Percentiles rank a stretch among this genome's conserved stretches.
Conservation (phyloP, 2,888 invertebrate species). For the Halictus ligatus region DNA sequence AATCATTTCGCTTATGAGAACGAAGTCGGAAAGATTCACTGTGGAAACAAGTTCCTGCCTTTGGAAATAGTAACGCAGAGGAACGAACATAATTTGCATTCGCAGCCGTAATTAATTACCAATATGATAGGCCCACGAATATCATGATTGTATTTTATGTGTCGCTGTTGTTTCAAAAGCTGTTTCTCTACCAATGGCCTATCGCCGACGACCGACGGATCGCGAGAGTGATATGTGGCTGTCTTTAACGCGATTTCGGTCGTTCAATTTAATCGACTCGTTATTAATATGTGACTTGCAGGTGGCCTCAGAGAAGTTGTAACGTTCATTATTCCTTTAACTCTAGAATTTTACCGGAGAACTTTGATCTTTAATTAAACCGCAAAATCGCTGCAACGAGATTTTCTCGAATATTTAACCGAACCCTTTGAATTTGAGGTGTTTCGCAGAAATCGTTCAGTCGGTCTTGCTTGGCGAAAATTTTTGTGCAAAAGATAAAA, state of each 20-base stretch:
- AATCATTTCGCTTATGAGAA: slow-evolving; percentile 11
- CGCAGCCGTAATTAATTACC: slow-evolving; percentile 24
- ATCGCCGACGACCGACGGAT: slow-evolving; percentile 56
- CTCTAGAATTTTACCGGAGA: neutral
- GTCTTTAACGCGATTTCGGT: slow-evolving; percentile 12
- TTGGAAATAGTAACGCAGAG: neutral
- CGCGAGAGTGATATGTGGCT: slow-evolving; percentile 20
- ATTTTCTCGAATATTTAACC: neutral
- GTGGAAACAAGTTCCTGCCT: slow-evolving; percentile 6
- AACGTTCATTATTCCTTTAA: neutral
- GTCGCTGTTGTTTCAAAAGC: neutral
- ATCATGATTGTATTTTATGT: slow-evolving; percentile 24
- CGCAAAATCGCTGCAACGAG: too few species aligned
- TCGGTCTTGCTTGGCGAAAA: neutral
- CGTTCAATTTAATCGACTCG: slow-evolving; percentile 8
- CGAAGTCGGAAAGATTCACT: slow-evolving; percentile 1
- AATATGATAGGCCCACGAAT: slow-evolving; percentile 1
- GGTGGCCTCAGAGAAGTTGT: neutral
- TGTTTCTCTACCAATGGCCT: slow-evolving; percentile 1
- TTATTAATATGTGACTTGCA: neutral
- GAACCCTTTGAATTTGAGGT: neutral
- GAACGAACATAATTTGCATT: slow-evolving; percentile 8
- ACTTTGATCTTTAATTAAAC: neutral
- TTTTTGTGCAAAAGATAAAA: neutral
- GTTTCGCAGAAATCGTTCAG: neutral